These are phyloP conservation scores for Tachyglossus aculeatus DNA, from an alignment of 2,797 vertebrate species.

Conservation along the genomic window DNA sequence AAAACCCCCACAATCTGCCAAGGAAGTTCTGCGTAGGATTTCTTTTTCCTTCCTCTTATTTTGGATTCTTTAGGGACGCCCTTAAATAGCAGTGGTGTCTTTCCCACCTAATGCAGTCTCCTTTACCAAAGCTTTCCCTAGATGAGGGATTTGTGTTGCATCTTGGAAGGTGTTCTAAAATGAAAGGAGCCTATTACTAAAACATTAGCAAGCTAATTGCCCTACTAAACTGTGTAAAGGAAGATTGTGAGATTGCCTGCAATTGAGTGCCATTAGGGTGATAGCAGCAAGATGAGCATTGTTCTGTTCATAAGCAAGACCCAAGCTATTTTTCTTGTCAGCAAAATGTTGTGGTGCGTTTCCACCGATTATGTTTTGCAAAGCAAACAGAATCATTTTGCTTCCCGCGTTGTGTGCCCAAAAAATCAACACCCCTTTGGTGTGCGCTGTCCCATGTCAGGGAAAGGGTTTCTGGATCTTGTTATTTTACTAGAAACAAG, in stretches of 20 bases:
- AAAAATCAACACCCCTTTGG: not conserved
- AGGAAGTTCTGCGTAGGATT: too few species aligned
- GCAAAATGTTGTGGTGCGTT: not conserved
- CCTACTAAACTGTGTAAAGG: constrained; percentile 21
- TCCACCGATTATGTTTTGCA: constrained; percentile 3
- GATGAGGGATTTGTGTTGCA: too few species aligned
- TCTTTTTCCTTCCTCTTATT: too few species aligned
- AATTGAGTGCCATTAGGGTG: not conserved
- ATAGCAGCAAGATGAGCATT: not conserved
- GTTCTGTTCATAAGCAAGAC: constrained; percentile 13
- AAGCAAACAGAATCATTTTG: constrained; percentile 19
- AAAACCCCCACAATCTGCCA: too few species aligned
- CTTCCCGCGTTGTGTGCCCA: constrained; percentile 3
- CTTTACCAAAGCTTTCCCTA: not conserved
- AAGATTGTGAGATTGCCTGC: constrained; percentile 4
- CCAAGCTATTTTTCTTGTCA: not conserved
- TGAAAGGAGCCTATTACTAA: not conserved
- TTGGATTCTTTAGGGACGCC: not conserved
- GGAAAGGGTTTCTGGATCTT: not conserved
- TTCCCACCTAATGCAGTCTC: not conserved
- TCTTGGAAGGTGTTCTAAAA: too few species aligned
- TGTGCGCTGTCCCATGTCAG: not conserved
- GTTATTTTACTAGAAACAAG: constrained; percentile 13
- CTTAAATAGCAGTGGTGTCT: not conserved
- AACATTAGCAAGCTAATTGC: not conserved